Conservation (phyloP, 2,113 vertebrate genomes). For the Amphiprion percula region DNA sequence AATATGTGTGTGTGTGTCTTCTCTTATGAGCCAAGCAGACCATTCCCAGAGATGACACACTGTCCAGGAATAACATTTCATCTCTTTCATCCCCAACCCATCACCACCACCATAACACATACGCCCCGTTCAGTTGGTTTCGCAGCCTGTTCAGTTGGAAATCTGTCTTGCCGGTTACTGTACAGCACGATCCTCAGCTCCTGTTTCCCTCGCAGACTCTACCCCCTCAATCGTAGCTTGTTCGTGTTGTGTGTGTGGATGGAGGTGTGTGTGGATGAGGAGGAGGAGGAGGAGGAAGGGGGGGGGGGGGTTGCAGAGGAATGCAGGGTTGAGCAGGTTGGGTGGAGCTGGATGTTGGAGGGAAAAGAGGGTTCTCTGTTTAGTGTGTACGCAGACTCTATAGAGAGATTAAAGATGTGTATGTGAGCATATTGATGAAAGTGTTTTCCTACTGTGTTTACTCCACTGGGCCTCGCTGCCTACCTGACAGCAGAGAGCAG, state of each 20-base stretch:
- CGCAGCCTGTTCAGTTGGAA: constrained; percentile 52
- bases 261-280: constrained; percentile 35
- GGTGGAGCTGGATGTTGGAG: constrained; percentile 58
- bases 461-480: constrained; percentile 49
- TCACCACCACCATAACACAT: constrained; percentile 39
- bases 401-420: constrained; percentile 67
- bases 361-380: constrained; percentile 78
- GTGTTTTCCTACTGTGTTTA: constrained; percentile 71
- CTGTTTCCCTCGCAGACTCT: constrained; percentile 41
- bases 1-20: constrained; percentile 23
- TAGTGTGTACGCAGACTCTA: constrained; percentile 58
- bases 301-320: constrained; percentile 58
- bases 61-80: constrained; percentile 70
- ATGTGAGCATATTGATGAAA: constrained; percentile 68
- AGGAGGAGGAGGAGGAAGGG: background rate
- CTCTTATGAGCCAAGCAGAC: constrained; percentile 39
- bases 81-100: constrained; percentile 55
- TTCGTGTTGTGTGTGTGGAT: constrained; percentile 55
- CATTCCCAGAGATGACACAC: constrained; percentile 42
- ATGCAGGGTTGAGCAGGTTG: constrained; percentile 61
- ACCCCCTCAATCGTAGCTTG: constrained; percentile 75
- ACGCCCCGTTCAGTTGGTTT: constrained; percentile 34
- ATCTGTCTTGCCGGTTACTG: constrained; percentile 65
- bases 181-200: constrained; percentile 51
- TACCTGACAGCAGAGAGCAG: constrained; percentile 49